Base-by-base conservation (phyloP, 2,113 vertebrate genomes). In the Pollachius pollachius region DNA sequence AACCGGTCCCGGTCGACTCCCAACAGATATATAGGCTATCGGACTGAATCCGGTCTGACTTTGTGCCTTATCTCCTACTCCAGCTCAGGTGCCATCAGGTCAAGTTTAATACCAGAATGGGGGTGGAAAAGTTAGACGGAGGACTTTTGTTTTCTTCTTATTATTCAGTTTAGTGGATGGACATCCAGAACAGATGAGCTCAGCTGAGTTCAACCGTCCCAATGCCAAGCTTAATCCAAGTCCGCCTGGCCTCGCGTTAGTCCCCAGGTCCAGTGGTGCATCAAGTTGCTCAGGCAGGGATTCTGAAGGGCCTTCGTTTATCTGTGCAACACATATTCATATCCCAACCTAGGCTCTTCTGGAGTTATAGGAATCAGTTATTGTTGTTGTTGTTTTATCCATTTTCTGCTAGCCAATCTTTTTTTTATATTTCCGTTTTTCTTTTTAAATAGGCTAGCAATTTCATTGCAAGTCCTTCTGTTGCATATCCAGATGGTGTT, bases 1-100 rank as follows among this genome's bases (percentile, higher is more conserved):
- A 18, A 57, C 75, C 17, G 48, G 57, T 52, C 73, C 70, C 70
- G 63, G 70, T 71, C 72, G 48, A 65, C 64, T 73, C 70, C 67
- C 59, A 41, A 65, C 72, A 68, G 27, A 18, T 15, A 11, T 8
- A 60, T 3, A 37, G 30, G 25, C 27, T 27, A 4, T 23, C 15
- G 15, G 23, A 5, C 27, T 18, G 18, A 8, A 11, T 56, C 11
- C 5, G 15, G 59, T 54, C 64, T 57, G 54, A 16, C 54, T 57
- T 17, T n/a, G n/a, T 57, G 15, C n/a, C 41, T 57, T 13, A 57
- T 57, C 23, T 34, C 34, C 61, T 18, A 5, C 62, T 61, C 6
- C 16, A 34, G 4, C 15, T 65, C 52, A 57, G 41, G 65, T 65
- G 70, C 66, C 66, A 18, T 58, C 25, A 21, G 2, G 34, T 17